Evolutionary conservation across 2,113 vertebrate genomes (phyloP).

Genomic region (Heteronetta atricapilla): DNA sequence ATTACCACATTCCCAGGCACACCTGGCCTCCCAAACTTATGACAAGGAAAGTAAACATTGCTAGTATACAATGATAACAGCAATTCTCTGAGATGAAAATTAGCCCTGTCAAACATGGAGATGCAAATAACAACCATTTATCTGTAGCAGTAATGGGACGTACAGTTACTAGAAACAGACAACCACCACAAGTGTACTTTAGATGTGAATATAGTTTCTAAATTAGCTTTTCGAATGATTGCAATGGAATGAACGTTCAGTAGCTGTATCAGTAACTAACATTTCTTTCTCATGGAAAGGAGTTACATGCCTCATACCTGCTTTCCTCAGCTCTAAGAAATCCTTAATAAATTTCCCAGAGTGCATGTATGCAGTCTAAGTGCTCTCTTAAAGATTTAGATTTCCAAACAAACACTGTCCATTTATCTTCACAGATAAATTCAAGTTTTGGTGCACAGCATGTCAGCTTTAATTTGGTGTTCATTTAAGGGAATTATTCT

Average conservation of each 20-base stretch:
- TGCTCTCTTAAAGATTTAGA: not conserved
- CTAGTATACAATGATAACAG: not conserved
- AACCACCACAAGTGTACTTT: not conserved
- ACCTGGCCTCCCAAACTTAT: not conserved
- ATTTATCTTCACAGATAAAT: not conserved
- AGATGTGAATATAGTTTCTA: not conserved
- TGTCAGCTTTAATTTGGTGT: not conserved
- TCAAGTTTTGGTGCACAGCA: not conserved
- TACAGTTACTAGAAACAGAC: not conserved
- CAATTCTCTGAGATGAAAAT: not conserved
- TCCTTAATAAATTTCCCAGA: not conserved
- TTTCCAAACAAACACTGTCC: not conserved
- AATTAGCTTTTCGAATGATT: not conserved
- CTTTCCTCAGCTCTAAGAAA: not conserved
- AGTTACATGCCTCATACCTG: not conserved
- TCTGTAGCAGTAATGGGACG: not conserved
- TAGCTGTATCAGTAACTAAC: not conserved
- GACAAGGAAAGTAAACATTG: not conserved
- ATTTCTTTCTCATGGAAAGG: not conserved
- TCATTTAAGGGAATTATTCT: not conserved
- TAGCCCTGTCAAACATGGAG: not conserved
- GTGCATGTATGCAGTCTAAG: not conserved
- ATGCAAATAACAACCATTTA: conserved; percentile 48
- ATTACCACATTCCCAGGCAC: not conserved
- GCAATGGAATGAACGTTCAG: not conserved